Conservation (phyloP, 2,888 invertebrate species). For the Thymelicus lineola region DNA sequence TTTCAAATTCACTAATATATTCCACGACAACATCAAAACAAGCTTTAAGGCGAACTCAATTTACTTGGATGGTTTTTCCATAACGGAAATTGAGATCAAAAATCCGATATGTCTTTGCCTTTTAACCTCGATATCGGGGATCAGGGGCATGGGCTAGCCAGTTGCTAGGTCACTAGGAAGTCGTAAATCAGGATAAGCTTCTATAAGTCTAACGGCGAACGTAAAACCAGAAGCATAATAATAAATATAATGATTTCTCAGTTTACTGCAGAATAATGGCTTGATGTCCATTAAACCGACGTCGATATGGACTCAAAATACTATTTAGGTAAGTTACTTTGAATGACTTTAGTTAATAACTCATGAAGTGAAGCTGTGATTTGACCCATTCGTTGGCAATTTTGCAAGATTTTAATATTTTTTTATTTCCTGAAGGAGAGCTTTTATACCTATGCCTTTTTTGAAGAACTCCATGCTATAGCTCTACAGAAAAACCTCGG, state of each 20-base stretch:
- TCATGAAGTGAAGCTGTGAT: no score
- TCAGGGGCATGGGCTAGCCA: constrained; percentile 28
- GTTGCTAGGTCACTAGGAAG: constrained; percentile 34
- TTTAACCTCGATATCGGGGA: constrained; percentile 33
- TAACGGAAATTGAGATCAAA: constrained; percentile 29
- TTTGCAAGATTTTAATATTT: no score
- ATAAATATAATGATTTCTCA: constrained; percentile 13
- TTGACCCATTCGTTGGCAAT: no score
- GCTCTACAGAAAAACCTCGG: no score
- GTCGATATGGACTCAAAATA: no score
- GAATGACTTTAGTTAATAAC: no score
- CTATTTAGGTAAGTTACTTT: no score
- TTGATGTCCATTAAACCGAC: background rate
- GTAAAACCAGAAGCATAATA: constrained; percentile 9
- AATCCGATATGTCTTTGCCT: constrained; percentile 25
- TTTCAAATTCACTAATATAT: background rate
- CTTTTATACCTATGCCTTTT: no score
- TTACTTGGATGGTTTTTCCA: constrained; percentile 35
- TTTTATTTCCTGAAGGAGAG: no score
- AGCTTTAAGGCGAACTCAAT: constrained; percentile 8
- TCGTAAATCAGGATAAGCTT: constrained; percentile 36
- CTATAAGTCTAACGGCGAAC: constrained; percentile 21
- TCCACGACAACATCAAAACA: constrained; percentile 22
- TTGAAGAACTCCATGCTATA: no score
- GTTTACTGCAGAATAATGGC: background rate